Conservation (phyloP, 1,140 invertebrate species). For the Tetramorium parvispinum region DNA sequence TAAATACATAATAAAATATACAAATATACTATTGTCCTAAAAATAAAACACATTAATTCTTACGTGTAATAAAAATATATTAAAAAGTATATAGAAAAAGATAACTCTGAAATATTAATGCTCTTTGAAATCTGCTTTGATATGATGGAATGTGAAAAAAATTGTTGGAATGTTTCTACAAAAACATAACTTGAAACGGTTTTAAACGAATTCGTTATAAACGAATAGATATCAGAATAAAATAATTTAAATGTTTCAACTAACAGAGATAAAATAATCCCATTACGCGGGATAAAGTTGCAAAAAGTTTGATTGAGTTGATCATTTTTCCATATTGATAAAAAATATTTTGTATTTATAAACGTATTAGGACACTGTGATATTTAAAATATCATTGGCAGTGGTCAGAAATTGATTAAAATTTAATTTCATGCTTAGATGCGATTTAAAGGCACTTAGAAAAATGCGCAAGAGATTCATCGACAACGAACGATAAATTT, state of each 20-base stretch:
- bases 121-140: background rate
- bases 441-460: background rate
- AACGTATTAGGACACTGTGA: background rate
- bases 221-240: background rate
- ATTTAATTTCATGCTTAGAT: background rate
- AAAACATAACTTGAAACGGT: background rate
- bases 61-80: slow-evolving; percentile 3
- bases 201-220: too few relatives aligned
- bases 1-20: slow-evolving; percentile 16
- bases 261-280: background rate
- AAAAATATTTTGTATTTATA: background rate
- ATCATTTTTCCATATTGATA: background rate
- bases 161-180: background rate
- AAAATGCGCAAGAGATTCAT: background rate
- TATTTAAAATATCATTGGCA: background rate
- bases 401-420: background rate
- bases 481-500: background rate
- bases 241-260: slow-evolving; percentile 1
- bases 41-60: background rate
- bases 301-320: background rate
- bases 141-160: background rate
- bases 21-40: background rate
- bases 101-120: background rate
- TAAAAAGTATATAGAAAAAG: background rate
- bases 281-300: background rate